These are phyloP conservation scores for Rhingia campestris DNA, from an alignment of 2,888 invertebrate genomes.

Conservation along the genomic window DNA sequence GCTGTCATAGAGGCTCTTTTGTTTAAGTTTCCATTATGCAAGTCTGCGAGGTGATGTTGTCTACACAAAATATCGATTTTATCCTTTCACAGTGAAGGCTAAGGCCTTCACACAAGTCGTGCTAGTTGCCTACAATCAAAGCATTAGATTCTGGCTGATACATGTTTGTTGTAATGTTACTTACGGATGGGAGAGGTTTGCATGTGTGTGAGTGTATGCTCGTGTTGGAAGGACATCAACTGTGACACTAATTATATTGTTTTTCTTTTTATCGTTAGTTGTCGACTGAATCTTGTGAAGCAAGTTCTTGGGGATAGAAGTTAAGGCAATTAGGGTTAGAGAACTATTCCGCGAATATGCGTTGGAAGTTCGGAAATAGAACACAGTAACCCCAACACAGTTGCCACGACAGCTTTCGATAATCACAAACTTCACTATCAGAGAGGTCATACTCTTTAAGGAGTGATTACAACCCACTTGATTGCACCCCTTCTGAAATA, in stretches of 20 bases:
- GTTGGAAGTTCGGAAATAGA: no score
- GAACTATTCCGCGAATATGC: no score
- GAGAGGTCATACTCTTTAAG: no score
- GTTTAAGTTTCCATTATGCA: slow-evolving; percentile 30
- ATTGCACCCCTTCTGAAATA: no score
- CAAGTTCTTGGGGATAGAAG: no score
- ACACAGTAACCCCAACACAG: no score
- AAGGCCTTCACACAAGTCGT: neutral
- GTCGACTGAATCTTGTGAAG: neutral
- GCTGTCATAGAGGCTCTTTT: neutral
- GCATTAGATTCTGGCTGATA: neutral
- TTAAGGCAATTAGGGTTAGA: no score
- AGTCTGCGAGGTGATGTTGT: slow-evolving; percentile 8
- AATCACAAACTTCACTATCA: no score
- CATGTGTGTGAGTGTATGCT: neutral
- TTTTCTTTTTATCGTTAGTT: neutral
- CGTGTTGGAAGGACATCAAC: neutral
- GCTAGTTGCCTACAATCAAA: neutral
- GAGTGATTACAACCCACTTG: no score
- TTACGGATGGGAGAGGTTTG: neutral
- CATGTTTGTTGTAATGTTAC: neutral
- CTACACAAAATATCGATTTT: slow-evolving; percentile 17
- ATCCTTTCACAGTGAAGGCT: slow-evolving; percentile 6
- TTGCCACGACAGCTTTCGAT: no score
- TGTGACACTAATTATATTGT: neutral